Evolutionary conservation across 2,113 vertebrate species (phyloP).

Genomic region (Lepus europaeus): DNA sequence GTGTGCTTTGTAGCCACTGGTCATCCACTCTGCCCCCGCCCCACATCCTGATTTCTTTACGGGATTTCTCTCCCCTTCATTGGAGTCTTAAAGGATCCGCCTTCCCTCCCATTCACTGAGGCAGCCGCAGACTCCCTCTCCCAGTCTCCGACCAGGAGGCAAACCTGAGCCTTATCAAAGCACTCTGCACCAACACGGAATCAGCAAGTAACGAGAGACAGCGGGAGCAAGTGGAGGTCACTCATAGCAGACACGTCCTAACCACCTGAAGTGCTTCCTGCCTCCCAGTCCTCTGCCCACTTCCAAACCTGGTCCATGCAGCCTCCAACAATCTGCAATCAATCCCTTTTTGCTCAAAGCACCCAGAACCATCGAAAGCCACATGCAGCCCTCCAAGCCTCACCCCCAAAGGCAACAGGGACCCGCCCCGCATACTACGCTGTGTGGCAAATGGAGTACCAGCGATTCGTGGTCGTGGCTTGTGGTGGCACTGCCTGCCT

Average conservation of each 20-base stretch:
- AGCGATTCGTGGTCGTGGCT: not conserved
- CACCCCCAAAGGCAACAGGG: rapidly evolving
- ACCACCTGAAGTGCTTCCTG: not conserved
- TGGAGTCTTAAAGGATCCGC: not conserved
- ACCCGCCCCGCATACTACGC: not conserved
- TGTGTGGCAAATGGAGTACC: not conserved
- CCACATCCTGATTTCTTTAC: not conserved
- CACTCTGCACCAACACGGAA: not conserved
- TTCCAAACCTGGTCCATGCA: not conserved
- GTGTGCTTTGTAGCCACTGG: not conserved
- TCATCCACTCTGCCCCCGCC: rapidly evolving
- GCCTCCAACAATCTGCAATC: not conserved
- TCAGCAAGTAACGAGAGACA: not conserved
- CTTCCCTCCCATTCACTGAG: not conserved
- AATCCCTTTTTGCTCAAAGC: not conserved
- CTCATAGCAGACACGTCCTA: not conserved
- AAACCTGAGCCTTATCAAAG: not conserved
- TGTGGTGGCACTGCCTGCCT: too few relatives aligned
- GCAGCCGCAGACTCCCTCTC: not conserved
- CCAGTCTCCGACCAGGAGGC: not conserved
- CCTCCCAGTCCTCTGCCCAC: not conserved
- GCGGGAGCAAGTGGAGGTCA: not conserved
- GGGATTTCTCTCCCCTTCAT: not conserved
- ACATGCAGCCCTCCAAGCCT: not conserved
- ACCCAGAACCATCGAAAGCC: not conserved